Evolutionary conservation across 2,888 invertebrate species (phyloP).

Genomic region (Icerya purchasi): DNA sequence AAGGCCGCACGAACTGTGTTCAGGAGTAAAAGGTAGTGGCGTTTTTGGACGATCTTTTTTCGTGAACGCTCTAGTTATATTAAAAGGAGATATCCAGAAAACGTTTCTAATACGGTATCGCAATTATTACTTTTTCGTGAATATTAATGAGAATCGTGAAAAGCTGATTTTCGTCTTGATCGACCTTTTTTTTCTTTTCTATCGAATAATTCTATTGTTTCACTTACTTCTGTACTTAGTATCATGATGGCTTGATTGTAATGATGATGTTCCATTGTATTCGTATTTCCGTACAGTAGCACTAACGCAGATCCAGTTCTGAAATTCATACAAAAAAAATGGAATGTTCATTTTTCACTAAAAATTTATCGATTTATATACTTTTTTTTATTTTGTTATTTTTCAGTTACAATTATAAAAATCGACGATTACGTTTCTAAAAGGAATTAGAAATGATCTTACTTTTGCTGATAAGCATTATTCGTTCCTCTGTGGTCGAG

Average conservation of each 20-base stretch:
- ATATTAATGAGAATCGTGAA: neutral
- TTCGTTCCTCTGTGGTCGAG: slow-evolving; percentile 38
- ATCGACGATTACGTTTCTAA: too few species aligned
- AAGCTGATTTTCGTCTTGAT: neutral
- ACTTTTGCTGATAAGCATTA: slow-evolving; percentile 35
- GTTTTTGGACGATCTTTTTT: too few species aligned
- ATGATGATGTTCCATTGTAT: slow-evolving; percentile 40
- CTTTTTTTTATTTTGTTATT: too few species aligned
- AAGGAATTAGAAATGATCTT: too few species aligned
- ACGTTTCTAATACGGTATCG: neutral
- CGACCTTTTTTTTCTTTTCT: neutral
- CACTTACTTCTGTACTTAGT: slow-evolving; percentile 30
- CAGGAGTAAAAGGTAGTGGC: too few species aligned
- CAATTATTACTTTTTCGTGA: neutral
- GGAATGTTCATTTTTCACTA: too few species aligned
- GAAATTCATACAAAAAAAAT: too few species aligned
- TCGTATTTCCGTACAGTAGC: slow-evolving; percentile 32
- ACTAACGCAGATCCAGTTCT: slow-evolving; percentile 31
- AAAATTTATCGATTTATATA: neutral
- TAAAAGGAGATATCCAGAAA: too few species aligned
- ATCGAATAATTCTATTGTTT: too few species aligned
- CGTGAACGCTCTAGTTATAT: too few species aligned
- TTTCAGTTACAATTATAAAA: too few species aligned
- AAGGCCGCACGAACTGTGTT: too few species aligned
- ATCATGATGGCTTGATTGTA: slow-evolving; percentile 40